These are phyloP conservation scores for Peromyscus melanophrys DNA, from an alignment of 2,797 vertebrate species.

Conservation along the genomic window DNA sequence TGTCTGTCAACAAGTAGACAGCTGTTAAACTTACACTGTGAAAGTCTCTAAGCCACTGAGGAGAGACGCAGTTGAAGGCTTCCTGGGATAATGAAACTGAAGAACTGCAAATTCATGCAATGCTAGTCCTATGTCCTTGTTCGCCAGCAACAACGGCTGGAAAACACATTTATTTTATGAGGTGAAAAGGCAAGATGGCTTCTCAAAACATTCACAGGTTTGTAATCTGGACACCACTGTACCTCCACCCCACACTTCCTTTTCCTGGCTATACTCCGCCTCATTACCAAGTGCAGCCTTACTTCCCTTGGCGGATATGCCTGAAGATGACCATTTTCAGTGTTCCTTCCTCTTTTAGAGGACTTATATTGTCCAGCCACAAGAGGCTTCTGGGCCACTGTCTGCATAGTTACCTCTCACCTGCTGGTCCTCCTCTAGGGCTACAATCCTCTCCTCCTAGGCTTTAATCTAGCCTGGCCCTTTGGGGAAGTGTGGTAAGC, in stretches of 20 bases:
- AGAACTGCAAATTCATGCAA: not conserved
- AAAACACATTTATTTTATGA: not conserved
- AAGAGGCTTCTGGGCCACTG: not conserved
- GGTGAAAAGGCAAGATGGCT: not conserved
- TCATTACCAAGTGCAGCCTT: not conserved
- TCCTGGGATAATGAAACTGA: not conserved
- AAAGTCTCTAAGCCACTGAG: not conserved
- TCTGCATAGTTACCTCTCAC: not conserved
- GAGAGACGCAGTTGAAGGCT: not conserved
- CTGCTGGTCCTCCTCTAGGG: not conserved
- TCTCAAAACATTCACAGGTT: not conserved
- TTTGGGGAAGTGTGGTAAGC: not conserved
- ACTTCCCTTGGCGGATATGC: not conserved
- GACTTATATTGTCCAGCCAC: not conserved
- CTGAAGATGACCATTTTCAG: not conserved
- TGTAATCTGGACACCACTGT: not conserved
- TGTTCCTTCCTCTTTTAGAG: not conserved
- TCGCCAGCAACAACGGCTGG: not conserved
- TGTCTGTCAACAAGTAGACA: not conserved
- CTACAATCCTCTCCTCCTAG: not conserved
- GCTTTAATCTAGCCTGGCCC: not conserved
- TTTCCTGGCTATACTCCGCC: not conserved
- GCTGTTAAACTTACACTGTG: not conserved
- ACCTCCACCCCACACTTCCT: no score
- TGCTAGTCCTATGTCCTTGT: not conserved